Base-by-base conservation (phyloP, 1,140 invertebrate species). In the Drosophila willistoni region DNA sequence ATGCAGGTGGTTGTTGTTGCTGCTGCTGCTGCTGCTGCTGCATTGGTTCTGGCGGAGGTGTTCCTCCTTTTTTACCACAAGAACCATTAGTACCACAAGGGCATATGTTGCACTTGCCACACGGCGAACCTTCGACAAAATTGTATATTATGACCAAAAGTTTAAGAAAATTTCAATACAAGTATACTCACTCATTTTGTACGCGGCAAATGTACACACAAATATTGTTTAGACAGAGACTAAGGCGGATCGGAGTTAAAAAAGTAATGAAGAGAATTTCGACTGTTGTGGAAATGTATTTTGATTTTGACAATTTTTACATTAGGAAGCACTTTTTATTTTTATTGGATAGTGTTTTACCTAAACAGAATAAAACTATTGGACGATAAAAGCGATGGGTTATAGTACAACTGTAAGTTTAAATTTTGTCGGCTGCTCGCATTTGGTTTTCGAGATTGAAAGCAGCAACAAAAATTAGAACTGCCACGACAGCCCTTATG, bases 31-130 rank as follows among this genome's bases (percentile, higher is more conserved):
- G 55, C 5, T 51, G 51, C 41, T 59, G 62, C 39, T 67, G 70
- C 13, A 33, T 7, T 10, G 36, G 14, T 51, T 60, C 56, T 6
- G 17, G 14, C 14, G 39, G 12, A 7, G 41, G 39, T 62, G 47
- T 9, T 39, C 25, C 12, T 62, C 44, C 47, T 13, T 44, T 29
- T 17, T 9, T 56, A 17, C 29, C 51, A 56, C 19, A n/a, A 14
- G 62, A 17, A 14, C 63, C 69, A 13, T 1, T 64, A n/a, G 64
- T 73, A 22, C 76, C 76, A 54, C 83, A 87, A 1, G 83, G 72
- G 22, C 83, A 89, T 0, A 54, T 17, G 22, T 59, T 74, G 60
- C 68, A 77, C 54, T 87, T 86, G 34, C 84, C 81, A 61, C 81
- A 87, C 9, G 77, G 71, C 41, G 74, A 61, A 25, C 60, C 73